Conservation (phyloP, 1,140 invertebrate genomes). For the Drosophila ironensis region DNA sequence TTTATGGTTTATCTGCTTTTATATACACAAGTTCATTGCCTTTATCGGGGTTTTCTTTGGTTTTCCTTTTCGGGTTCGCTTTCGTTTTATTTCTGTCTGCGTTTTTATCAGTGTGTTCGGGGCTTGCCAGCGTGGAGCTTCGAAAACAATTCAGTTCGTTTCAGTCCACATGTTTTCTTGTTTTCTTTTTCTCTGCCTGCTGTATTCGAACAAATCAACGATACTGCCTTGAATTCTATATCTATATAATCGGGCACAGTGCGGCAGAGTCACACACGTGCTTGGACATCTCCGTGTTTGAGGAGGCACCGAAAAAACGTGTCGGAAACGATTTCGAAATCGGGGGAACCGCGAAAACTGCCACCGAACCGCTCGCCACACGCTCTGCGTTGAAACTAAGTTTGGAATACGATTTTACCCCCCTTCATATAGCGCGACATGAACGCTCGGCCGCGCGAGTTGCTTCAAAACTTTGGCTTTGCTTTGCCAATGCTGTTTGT, state of each 20-base stretch:
- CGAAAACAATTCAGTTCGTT: constrained; percentile 54
- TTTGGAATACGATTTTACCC: constrained; percentile 43
- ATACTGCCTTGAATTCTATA: no score
- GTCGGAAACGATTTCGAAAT: neutral
- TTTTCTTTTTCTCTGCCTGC: constrained; percentile 14
- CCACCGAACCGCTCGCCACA: constrained; percentile 22
- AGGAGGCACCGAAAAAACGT: neutral
- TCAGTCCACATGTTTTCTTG: constrained; percentile 59
- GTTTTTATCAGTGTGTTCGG: constrained; percentile 45
- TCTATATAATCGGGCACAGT: constrained; percentile 9
- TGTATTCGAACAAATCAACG: no score
- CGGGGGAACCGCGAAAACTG: neutral
- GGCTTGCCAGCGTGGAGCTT: constrained; percentile 66
- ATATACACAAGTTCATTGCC: constrained; percentile 9
- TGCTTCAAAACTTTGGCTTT: constrained; percentile 62
- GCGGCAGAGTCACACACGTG: constrained; percentile 56
- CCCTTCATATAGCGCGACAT: no score
- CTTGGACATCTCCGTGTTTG: neutral
- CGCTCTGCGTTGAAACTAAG: constrained; percentile 65
- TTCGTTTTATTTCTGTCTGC: neutral
- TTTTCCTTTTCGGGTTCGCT: constrained; percentile 11
- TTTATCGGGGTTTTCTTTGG: constrained; percentile 21
- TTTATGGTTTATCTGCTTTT: neutral
- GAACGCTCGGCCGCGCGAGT: constrained; percentile 12
- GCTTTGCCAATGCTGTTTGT: constrained; percentile 28